Percentiles rank a stretch among this genome's conserved stretches.
These are phyloP conservation scores for Catharus bicknelli DNA, from an alignment of 2,113 vertebrate species.

Conservation along the genomic window DNA sequence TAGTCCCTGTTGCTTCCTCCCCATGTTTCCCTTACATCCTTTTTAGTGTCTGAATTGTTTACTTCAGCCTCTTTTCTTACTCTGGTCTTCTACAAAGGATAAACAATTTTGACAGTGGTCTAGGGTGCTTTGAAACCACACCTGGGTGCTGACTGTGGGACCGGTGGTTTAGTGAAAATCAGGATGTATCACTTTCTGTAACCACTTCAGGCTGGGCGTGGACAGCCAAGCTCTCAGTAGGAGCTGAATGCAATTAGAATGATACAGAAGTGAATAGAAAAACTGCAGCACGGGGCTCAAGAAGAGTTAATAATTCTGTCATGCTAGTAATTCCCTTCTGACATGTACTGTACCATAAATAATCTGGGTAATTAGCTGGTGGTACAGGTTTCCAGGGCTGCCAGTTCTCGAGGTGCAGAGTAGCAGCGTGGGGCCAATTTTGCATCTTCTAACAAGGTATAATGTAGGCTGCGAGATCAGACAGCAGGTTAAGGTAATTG, in stretches of 20 bases:
- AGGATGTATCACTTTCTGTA: slow-evolving; percentile 28
- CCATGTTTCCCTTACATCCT: accelerated
- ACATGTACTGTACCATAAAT: slow-evolving; percentile 57
- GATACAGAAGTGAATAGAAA: slow-evolving; percentile 8
- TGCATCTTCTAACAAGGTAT: neutral
- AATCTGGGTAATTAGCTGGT: slow-evolving; percentile 55
- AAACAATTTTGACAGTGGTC: neutral
- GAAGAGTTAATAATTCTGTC: slow-evolving; percentile 47
- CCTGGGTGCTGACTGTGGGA: neutral
- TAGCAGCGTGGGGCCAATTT: neutral
- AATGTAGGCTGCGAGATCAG: slow-evolving; percentile 15
- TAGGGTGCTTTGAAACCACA: neutral
- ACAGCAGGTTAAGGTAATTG: slow-evolving; percentile 10
- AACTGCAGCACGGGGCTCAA: neutral
- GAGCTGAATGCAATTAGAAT: slow-evolving; percentile 31
- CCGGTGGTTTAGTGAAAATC: neutral
- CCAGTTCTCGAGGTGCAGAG: neutral
- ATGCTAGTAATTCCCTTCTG: slow-evolving; percentile 59
- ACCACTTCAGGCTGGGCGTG: neutral
- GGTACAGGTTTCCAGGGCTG: slow-evolving; percentile 45
- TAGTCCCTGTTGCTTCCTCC: neutral
- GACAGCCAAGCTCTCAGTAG: neutral
- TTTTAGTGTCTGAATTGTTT: neutral
- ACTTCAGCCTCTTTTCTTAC: neutral
- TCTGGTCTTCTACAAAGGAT: neutral